These are phyloP conservation scores for Eupelmus urozonus DNA, from an alignment of 2,888 invertebrate genomes.

Conservation along the genomic window DNA sequence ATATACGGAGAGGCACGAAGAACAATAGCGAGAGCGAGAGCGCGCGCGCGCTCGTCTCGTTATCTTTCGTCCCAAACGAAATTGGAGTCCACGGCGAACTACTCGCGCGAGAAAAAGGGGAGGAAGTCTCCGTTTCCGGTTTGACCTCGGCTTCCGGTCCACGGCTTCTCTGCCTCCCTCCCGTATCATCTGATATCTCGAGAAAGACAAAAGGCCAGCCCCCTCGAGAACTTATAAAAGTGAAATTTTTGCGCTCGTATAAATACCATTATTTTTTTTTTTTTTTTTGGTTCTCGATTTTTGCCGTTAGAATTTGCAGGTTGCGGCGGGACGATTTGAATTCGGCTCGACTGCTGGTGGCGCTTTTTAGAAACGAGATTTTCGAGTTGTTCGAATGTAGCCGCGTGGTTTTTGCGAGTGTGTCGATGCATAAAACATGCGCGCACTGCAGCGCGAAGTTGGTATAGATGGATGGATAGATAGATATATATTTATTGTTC, in stretches of 20 bases:
- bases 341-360: no score
- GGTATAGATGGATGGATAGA: no score
- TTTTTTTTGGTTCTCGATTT: not conserved
- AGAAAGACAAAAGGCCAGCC: not conserved
- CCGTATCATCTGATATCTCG: not conserved
- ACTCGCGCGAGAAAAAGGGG: constrained; percentile 35
- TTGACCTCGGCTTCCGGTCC: constrained; percentile 46
- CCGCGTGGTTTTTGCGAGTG: no score
- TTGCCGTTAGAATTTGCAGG: not conserved
- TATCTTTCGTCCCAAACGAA: constrained; percentile 52
- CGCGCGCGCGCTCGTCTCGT: constrained; percentile 34
- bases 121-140: constrained; percentile 46
- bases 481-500: no score
- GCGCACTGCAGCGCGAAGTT: no score
- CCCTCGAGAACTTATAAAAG: not conserved
- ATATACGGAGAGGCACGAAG: constrained; percentile 31
- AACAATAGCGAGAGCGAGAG: constrained; percentile 35
- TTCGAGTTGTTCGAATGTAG: no score
- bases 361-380: no score
- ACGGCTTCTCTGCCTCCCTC: not conserved
- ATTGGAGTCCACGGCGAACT: constrained; percentile 39
- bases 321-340: no score
- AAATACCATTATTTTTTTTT: not conserved
- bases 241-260: not conserved
- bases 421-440: no score